These are phyloP conservation scores for Coregonus suidteri DNA, from an alignment of 2,797 vertebrate genomes.

Conservation along the genomic window DNA sequence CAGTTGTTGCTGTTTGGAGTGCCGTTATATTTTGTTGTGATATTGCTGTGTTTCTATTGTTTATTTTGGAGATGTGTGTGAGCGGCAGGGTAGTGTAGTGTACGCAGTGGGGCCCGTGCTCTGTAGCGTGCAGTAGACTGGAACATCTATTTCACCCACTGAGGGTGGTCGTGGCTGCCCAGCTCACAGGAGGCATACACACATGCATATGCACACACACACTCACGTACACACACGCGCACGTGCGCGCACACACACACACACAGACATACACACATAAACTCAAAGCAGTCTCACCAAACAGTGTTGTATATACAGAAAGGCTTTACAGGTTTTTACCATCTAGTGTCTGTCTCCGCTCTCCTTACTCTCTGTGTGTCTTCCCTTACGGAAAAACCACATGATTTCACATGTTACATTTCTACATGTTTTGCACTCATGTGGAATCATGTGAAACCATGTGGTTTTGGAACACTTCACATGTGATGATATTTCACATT, in stretches of 20 bases:
- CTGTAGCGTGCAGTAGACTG: not conserved
- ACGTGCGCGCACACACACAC: not conserved
- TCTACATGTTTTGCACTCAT: no score
- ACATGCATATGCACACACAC: not conserved
- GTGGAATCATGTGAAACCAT: no score
- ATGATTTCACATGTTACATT: no score
- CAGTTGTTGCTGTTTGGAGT: not conserved
- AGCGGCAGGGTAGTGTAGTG: not conserved
- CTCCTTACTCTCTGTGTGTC: no score
- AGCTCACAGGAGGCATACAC: not conserved
- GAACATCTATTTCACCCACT: not conserved
- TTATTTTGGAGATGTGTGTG: not conserved
- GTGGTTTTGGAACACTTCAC: no score
- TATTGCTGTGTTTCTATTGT: not conserved
- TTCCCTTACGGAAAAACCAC: no score
- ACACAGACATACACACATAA: not conserved
- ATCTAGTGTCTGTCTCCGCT: not conserved
- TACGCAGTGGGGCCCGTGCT: not conserved
- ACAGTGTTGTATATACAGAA: not conserved
- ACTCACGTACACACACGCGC: not conserved
- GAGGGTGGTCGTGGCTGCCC: slow-evolving; percentile 1
- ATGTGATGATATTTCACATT: no score
- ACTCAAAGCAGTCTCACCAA: not conserved
- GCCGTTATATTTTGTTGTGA: not conserved
- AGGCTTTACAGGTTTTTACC: not conserved